Percentiles rank a stretch among this genome's conserved stretches.
Conservation (phyloP, 2,888 invertebrate genomes). For the Tromatobia lineatoria region DNA sequence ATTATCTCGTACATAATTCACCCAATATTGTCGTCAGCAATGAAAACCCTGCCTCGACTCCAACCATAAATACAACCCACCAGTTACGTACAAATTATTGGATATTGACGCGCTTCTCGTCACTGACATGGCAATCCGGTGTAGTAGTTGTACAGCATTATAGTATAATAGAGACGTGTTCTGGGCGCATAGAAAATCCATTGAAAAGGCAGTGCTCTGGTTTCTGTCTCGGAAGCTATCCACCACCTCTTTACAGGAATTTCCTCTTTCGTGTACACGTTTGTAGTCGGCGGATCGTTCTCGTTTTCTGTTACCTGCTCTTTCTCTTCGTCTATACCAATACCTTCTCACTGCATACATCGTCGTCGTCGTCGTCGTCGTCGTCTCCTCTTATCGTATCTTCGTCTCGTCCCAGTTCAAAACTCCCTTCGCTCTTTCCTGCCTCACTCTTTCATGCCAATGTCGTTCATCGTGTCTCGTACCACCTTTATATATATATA, state of each 20-base stretch:
- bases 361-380: not conserved
- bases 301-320: conserved; percentile 36
- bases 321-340: not conserved
- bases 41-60: not conserved
- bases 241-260: conserved; percentile 42
- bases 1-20: not conserved
- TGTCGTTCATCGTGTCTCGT: conserved; percentile 51
- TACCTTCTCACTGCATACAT: conserved; percentile 6
- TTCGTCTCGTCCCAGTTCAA: conserved; percentile 56
- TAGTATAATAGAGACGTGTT: conserved; percentile 33
- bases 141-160: conserved; percentile 16
- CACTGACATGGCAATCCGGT: conserved; percentile 15
- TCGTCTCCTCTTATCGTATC: conserved; percentile 44
- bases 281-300: conserved; percentile 19
- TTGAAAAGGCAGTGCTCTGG: conserved; percentile 46
- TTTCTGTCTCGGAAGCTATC: conserved; percentile 49
- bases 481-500: not conserved
- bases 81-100: not conserved
- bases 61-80: not conserved
- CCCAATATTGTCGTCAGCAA: not conserved
- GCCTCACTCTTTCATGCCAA: conserved; percentile 53
- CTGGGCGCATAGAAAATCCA: conserved; percentile 41
- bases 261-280: conserved; percentile 30
- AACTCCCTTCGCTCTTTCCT: conserved; percentile 49
- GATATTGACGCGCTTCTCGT: conserved; percentile 10